phyloP scores from a whole-genome alignment of 2,113 vertebrate species.

The Cyprichromis sp. region DNA sequence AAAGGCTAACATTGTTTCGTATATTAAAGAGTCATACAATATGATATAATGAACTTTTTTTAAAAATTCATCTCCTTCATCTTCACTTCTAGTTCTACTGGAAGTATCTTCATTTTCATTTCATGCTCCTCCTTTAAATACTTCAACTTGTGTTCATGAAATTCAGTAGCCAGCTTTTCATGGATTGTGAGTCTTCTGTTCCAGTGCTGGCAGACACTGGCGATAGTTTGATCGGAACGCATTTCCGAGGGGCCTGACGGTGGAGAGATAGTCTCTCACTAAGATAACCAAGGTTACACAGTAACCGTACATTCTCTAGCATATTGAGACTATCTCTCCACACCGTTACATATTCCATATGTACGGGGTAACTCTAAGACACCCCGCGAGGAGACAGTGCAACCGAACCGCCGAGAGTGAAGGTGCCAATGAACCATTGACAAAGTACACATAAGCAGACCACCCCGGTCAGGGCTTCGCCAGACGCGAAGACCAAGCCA shows the following conservation, averaged over 20 bases:
- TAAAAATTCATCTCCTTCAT: background rate
- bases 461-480: background rate
- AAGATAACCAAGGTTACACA: background rate
- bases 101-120: background rate
- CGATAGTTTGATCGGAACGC: background rate
- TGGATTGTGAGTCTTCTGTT: background rate
- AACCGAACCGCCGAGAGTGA: fast-evolving
- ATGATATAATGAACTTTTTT: background rate
- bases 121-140: background rate
- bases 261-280: background rate
- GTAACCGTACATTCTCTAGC: background rate
- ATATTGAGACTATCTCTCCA: background rate
- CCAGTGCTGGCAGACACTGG: background rate
- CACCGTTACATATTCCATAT: background rate
- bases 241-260: background rate
- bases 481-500: background rate
- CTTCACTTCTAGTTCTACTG: background rate
- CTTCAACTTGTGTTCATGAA: background rate
- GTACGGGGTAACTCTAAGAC: background rate
- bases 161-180: background rate
- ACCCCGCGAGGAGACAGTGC: background rate
- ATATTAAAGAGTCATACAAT: background rate
- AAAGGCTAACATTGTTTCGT: background rate
- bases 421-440: background rate
- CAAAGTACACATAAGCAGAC: background rate